Conservation (phyloP, 2,797 vertebrate genomes). For the Paramormyrops hopkinsi region DNA sequence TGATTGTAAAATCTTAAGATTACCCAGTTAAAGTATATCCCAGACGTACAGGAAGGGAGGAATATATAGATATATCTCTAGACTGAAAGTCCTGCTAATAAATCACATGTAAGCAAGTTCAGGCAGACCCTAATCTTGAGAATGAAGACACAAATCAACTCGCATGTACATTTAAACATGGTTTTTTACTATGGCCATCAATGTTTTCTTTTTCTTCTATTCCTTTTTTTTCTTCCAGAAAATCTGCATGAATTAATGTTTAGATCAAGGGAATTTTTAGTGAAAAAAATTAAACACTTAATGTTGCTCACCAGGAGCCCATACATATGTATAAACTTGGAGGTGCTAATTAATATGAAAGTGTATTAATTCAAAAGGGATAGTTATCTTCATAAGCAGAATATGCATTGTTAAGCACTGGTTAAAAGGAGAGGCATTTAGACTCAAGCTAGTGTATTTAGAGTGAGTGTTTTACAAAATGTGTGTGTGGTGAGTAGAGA, state of each 20-base stretch:
- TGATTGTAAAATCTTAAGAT: neutral
- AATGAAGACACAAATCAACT: constrained; percentile 39
- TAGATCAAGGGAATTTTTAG: constrained; percentile 74
- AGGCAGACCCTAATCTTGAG: constrained; percentile 59
- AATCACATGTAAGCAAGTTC: neutral
- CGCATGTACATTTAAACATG: neutral
- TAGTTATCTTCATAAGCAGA: constrained; percentile 62
- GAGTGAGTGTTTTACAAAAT: constrained; percentile 63
- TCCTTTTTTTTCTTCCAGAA: constrained; percentile 20
- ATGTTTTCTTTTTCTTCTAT: constrained; percentile 43
- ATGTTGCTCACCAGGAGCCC: constrained; percentile 59
- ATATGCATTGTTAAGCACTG: constrained; percentile 63
- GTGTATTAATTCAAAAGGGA: constrained; percentile 51
- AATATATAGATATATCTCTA: neutral
- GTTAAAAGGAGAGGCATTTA: constrained; percentile 65
- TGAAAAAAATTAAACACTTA: constrained; percentile 62
- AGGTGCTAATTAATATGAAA: constrained; percentile 66
- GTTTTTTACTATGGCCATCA: constrained; percentile 53
- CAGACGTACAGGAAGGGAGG: neutral
- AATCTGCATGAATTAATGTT: constrained; percentile 57
- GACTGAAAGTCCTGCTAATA: neutral
- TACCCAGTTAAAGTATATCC: neutral
- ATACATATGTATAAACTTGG: constrained; percentile 55
- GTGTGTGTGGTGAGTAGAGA: constrained; percentile 71
- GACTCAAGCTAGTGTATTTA: constrained; percentile 58